Percentiles rank a stretch among this genome's conserved stretches.
phyloP scores from a whole-genome alignment of 2,888 invertebrate genomes.

The Caenorhabditis imperialis region DNA sequence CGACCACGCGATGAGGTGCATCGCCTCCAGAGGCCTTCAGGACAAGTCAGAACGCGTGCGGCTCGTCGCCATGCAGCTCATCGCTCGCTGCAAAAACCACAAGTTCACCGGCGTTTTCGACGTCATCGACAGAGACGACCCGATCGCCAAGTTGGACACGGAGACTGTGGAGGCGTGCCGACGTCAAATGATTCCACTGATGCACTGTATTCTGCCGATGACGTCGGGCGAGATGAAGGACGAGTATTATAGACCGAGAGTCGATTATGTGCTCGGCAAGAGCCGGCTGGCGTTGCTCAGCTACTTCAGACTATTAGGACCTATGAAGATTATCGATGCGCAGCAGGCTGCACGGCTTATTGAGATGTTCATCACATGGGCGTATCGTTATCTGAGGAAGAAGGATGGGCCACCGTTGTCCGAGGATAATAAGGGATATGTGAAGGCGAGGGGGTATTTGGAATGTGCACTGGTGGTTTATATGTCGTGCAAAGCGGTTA shows the following conservation, averaged over 20 bases:
- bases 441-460: constrained; percentile 32
- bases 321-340: constrained; percentile 36
- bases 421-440: constrained; percentile 17
- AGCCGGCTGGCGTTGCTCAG: constrained; percentile 39
- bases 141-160: constrained; percentile 50
- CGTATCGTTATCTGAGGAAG: constrained; percentile 37
- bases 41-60: constrained; percentile 53
- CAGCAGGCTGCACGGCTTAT: constrained; percentile 17
- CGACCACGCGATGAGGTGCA: constrained; percentile 43
- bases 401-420: constrained; percentile 21
- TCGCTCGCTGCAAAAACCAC: constrained; percentile 36
- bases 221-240: constrained; percentile 13
- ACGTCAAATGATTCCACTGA: constrained; percentile 39
- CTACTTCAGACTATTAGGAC: constrained; percentile 46
- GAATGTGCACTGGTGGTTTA: constrained; percentile 49
- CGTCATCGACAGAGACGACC: constrained; percentile 37
- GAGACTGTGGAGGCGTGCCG: constrained; percentile 55
- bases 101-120: constrained; percentile 46
- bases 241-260: constrained; percentile 41
- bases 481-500: constrained; percentile 32
- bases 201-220: constrained; percentile 38
- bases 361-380: constrained; percentile 43
- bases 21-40: constrained; percentile 25
- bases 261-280: constrained; percentile 34
- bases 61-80: constrained; percentile 17